Percentiles rank a stretch among this genome's conserved stretches.
phyloP scores from a whole-genome alignment of 2,888 invertebrate species.

The Halictus ligatus region DNA sequence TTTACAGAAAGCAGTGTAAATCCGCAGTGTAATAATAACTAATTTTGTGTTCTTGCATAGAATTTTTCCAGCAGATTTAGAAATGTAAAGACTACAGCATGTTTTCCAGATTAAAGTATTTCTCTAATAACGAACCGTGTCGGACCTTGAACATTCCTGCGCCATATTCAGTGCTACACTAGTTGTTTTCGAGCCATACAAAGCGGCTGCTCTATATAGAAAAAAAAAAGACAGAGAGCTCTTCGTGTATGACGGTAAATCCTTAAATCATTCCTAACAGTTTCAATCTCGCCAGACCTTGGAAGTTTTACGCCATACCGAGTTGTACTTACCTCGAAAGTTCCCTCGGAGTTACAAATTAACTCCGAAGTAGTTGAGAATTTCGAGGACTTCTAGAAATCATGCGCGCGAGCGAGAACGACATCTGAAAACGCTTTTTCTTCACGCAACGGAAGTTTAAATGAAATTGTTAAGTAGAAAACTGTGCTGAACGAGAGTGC shows the following conservation, averaged over 20 bases:
- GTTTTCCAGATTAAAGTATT: neutral
- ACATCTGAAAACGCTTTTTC: conserved; percentile 15
- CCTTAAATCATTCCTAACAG: conserved; percentile 24
- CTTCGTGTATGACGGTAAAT: conserved; percentile 8
- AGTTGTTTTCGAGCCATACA: neutral
- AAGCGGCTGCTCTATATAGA: neutral
- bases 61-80: no score
- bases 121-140: neutral
- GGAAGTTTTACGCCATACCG: conserved; percentile 4
- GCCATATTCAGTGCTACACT: neutral
- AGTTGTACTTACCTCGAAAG: conserved; percentile 6
- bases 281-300: conserved; percentile 14
- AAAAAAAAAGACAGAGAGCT: neutral
- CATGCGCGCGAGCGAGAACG: conserved; percentile 8
- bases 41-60: no score
- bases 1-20: no score
- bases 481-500: neutral
- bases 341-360: neutral
- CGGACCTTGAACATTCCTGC: neutral
- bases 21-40: no score
- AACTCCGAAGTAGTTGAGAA: conserved; percentile 1
- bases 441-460: neutral
- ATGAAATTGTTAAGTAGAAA: neutral
- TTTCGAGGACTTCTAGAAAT: conserved; percentile 13
- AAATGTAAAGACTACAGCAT: neutral